Base-by-base conservation (phyloP, 2,113 vertebrate species). In the Gymnogyps californianus region DNA sequence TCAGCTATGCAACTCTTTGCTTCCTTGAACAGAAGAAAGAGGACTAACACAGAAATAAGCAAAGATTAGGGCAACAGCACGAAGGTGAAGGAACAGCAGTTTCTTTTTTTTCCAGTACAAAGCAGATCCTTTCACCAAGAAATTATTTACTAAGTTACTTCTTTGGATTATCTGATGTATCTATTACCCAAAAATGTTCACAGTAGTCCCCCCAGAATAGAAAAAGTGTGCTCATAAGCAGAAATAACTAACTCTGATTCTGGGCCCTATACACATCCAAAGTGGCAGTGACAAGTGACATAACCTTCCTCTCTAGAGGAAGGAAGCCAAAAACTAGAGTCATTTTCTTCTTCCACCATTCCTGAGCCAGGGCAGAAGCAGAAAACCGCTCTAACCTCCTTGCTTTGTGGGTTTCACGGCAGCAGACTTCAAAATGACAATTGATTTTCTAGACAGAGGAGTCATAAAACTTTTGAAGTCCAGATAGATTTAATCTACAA, bases 401-500 rank as follows among this genome's bases (percentile, higher is more conserved):
- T 85, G 40, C 71, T 89, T 46, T 58, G 13, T 29, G 76, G 19
- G 28, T 75, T 96, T 94, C 55, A 83, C 2, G 3, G 38, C 29
- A 57, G 65, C 51, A 78, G 87, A 81, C 59, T 91, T 78, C 26
- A 87, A 89, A 92, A 80, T 6, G 16, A 74, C 57, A 80, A 96
- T 20, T 19, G 61, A 91, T 96, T 97, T 94, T 92, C 47, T 32
- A 92, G 67, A 51, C 38, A 81, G 67, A 84, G 24, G 46, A 75
- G 38, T 67, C 77, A 51, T 58, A 84, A 87, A 92, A 87, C 55
- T 51, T 95, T 66, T 70, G 69, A 87, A 92, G 76, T 75, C 38
- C 29, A 81, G 38, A 71, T 20, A 96, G 87, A 93, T 97, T 59
- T 82, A n/a, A 95, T 82, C 91, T 94, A 28, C 42, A 34, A 16